Base-by-base conservation (phyloP, 2,888 invertebrate genomes). In the Acronicta aceris region DNA sequence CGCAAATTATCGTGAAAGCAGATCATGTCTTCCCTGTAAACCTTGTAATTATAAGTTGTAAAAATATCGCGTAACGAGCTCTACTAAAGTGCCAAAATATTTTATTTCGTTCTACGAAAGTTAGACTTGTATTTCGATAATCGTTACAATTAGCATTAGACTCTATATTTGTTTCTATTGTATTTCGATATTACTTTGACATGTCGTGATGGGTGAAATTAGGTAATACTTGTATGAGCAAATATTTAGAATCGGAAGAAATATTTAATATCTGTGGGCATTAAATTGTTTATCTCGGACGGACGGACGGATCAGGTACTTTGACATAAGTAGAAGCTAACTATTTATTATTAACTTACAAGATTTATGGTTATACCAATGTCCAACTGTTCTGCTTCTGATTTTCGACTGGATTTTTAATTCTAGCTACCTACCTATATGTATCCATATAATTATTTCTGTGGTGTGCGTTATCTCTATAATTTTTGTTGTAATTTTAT, bases 21-120 rank as follows among this genome's bases (percentile, higher is more conserved):
- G 86, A 89, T 88, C 89, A 89, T 85, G 92, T 92, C 92, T 92
- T 92, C 92, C 92, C 87, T 89, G 77, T 81, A 85, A 84, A 87
- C 81, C 82, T 76, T 80, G 72, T 82, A 83, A 79, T 68, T 79
- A 64, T 74, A 77, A 47, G 53, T 64, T 72, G 68, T 83, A 78
- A 82, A 77, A 76, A 74, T 77, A 76, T 69, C 41, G 60, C 61
- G 56, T 77, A 79, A 76, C 57, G 63, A 75, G 69, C 75, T 76
- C 65, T 75, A 65, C 50, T 68, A 47, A 71, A 69, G 78, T 78
- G 78, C 78, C 79, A 78, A 78, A 78, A 59, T 66, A 62, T 61
- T 59, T 70, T 43, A 46, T 74, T 68, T 72, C 50, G 12, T 65
- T 25, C 25, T 55, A 38, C 55, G 38, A 52, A 48, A 50, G n/a